Base-by-base conservation (phyloP, 64 coral and sea anemone species). In the Stylophora pistillata region DNA sequence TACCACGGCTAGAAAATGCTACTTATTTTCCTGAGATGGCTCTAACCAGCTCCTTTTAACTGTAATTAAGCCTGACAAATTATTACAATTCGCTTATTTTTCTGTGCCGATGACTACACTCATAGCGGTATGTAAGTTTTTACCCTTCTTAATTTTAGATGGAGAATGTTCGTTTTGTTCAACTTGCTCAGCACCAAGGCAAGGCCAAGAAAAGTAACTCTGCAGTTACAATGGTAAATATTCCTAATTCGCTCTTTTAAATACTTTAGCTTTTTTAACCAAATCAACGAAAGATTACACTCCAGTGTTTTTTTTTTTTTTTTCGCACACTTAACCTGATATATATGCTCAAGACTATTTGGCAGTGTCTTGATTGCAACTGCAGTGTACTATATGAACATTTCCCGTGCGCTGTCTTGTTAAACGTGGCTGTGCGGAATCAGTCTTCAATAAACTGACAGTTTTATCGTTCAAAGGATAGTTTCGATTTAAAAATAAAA, bases 81-180 rank as follows among this genome's bases (percentile, higher is more conserved):
- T n/a, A n/a, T n/a, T n/a, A n/a, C n/a, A n/a, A n/a, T n/a, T n/a
- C n/a, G n/a, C n/a, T n/a, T n/a, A n/a, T n/a, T n/a, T n/a, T n/a
- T n/a, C n/a, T 15, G 6, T 71, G 54, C 12, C 3, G 59, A 54
- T 5, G 15, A 58, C 26, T 6, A 13, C 12, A 56, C 72, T 5
- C 32, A 56, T 17, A 21, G 78, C 26, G 15, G 72, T 55, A 30
- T 1, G n/a, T 12, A 60, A 21, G 37, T 14, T 30, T n/a, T 55
- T 18, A 53, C 23, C 5, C 55, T 78, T 56, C 27, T 53, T 73
- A 23, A n/a, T 59, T 86, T 14, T 28, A 96, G 90, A 91, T 93
- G 68, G 96, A 98, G 58, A 98, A 98, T 76, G 93, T 98, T 5
- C 94, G 96, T 18, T 94, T 95, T 76, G 79, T 98, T 37, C 94